phyloP scores from a whole-genome alignment of 2,888 invertebrate genomes.

The Cordilura impudica region DNA sequence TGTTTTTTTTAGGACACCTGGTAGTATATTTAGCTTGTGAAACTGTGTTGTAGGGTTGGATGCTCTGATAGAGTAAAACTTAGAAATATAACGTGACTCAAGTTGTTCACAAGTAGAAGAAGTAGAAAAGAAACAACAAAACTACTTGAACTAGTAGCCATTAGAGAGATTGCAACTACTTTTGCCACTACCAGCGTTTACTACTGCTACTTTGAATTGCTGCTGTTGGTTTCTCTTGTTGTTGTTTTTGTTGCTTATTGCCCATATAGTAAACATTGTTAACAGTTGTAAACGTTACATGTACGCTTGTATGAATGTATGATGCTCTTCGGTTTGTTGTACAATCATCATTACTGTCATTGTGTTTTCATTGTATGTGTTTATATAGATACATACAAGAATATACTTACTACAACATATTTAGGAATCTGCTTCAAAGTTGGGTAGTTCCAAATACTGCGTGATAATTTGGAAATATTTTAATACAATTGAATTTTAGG shows the following conservation, averaged over 20 bases:
- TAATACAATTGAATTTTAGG: too few species aligned
- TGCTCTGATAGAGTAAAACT: not conserved
- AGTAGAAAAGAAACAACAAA: not conserved
- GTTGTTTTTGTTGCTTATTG: constrained; percentile 22
- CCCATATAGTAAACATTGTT: constrained; percentile 45
- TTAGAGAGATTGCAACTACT: constrained; percentile 36
- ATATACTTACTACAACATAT: not conserved
- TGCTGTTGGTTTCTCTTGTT: not conserved
- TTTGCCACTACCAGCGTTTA: not conserved
- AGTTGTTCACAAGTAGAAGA: constrained; percentile 31
- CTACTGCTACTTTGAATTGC: not conserved
- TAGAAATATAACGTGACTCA: constrained; percentile 31
- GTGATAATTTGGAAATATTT: too few species aligned
- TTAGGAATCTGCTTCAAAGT: not conserved
- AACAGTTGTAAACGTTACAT: constrained; percentile 8
- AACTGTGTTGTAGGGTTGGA: not conserved
- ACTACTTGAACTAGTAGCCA: constrained; percentile 46
- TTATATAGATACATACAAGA: too few species aligned
- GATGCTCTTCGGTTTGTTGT: not conserved
- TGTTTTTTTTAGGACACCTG: constrained; percentile 38
- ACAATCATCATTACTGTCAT: constrained; percentile 33
- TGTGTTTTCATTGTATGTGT: constrained; percentile 5
- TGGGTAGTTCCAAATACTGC: not conserved
- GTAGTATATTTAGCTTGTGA: not conserved
- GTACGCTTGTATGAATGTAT: not conserved